These are phyloP conservation scores for Coreoperca whiteheadi DNA, from an alignment of 2,113 vertebrate genomes.

Conservation along the genomic window DNA sequence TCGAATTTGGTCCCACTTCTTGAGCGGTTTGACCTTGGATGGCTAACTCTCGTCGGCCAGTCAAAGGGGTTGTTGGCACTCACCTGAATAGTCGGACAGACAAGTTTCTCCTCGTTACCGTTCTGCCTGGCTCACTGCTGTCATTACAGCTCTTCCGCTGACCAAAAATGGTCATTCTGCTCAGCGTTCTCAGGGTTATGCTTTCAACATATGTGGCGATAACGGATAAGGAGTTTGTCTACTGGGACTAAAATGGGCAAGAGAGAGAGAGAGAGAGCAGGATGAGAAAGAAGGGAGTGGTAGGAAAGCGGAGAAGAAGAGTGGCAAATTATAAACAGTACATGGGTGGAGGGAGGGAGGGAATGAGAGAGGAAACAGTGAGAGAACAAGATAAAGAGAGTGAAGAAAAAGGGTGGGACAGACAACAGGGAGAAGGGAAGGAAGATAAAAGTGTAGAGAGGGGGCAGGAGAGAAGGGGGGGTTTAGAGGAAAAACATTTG, in stretches of 20 bases:
- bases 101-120: constrained; percentile 22
- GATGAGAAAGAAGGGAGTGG: constrained; percentile 40
- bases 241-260: constrained; percentile 42
- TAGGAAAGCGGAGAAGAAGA: constrained; percentile 39
- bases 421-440: constrained; percentile 50
- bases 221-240: constrained; percentile 49
- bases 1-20: constrained; percentile 8
- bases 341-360: constrained; percentile 31
- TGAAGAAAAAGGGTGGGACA: constrained; percentile 46
- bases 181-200: constrained; percentile 66
- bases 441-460: constrained; percentile 67
- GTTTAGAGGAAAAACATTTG: constrained; percentile 14
- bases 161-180: constrained; percentile 73
- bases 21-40: constrained; percentile 31
- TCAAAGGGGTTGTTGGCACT: constrained; percentile 25
- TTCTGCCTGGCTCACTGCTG: constrained; percentile 38
- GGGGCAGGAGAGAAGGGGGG: neutral
- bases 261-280: neutral
- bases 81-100: constrained; percentile 14
- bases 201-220: constrained; percentile 60
- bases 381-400: constrained; percentile 66
- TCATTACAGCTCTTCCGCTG: constrained; percentile 61
- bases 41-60: neutral
- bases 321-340: constrained; percentile 59
- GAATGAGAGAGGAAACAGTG: constrained; percentile 63